Conservation (phyloP, 2,888 invertebrate genomes). For the Polyommatus iphigenia region DNA sequence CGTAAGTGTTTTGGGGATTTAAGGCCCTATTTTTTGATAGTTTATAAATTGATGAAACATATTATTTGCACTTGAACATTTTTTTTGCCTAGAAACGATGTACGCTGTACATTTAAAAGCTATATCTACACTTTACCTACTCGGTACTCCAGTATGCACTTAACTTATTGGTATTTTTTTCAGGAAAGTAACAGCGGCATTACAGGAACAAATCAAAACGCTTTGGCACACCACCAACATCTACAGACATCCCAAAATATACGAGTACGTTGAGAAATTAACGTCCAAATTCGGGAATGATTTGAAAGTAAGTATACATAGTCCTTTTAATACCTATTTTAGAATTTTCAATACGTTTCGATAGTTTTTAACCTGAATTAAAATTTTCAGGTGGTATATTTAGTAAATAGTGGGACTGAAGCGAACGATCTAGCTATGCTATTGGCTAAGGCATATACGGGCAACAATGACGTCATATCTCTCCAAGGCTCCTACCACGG, state of each 20-base stretch:
- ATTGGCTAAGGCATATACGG: slow-evolving; percentile 92
- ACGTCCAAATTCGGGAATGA: slow-evolving; percentile 90
- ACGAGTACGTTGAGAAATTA: slow-evolving; percentile 93
- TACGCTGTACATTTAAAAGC: no score
- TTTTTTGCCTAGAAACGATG: no score
- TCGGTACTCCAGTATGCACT: neutral
- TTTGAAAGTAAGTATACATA: slow-evolving; percentile 82
- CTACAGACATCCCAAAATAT: slow-evolving; percentile 93
- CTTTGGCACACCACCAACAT: slow-evolving; percentile 97
- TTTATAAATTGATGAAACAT: no score
- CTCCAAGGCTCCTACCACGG: slow-evolving; percentile 96
- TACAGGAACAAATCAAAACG: slow-evolving; percentile 87
- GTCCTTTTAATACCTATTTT: no score
- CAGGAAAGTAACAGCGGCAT: slow-evolving; percentile 91
- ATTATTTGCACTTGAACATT: no score
- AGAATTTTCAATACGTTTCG: no score
- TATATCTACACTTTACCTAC: no score
- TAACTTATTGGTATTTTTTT: slow-evolving; percentile 39
- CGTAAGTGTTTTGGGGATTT: slow-evolving; percentile 83
- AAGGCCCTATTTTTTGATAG: neutral
- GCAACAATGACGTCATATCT: slow-evolving; percentile 90
- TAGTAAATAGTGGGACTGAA: slow-evolving; percentile 98
- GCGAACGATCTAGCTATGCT: slow-evolving; percentile 97
- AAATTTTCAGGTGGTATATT: slow-evolving; percentile 87
- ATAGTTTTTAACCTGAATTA: no score